These are phyloP conservation scores for Lochmaea capreae DNA, from an alignment of 2,888 invertebrate genomes.

Conservation along the genomic window DNA sequence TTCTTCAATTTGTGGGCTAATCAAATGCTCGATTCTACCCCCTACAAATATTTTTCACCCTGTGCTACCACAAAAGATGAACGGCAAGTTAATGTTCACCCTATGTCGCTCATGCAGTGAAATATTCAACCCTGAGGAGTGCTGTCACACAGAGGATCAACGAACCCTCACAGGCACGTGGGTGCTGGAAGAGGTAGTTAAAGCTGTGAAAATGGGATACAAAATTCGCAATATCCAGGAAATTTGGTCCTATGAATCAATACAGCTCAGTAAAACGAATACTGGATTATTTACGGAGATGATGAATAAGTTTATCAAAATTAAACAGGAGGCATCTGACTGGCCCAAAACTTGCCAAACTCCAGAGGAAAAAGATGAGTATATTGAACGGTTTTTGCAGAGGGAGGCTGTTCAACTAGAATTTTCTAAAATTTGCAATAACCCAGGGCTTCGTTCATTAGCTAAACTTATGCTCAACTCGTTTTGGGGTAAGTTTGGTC, in stretches of 20 bases:
- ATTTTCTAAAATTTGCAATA: conserved; percentile 37
- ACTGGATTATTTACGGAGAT: conserved; percentile 57
- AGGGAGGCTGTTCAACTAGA: conserved; percentile 49
- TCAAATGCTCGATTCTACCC: conserved; percentile 47
- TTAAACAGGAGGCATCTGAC: conserved; percentile 52
- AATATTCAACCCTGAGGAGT: too few relatives aligned
- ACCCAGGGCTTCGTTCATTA: conserved; percentile 39
- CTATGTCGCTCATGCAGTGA: too few relatives aligned
- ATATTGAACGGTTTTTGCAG: conserved; percentile 46
- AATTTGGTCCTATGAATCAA: conserved; percentile 31
- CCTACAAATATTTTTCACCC: conserved; percentile 47
- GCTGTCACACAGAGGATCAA: too few relatives aligned
- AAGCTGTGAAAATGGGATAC: conserved; percentile 57
- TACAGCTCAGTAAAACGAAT: conserved; percentile 49
- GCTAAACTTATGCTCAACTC: conserved; percentile 53
- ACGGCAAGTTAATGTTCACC: conserved; percentile 54
- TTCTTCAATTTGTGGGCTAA: conserved; percentile 32
- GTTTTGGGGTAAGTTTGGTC: conserved; percentile 49
- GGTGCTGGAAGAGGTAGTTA: conserved; percentile 53
- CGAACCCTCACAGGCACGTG: too few relatives aligned
- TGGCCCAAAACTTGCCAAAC: conserved; percentile 50
- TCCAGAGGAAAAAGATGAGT: conserved; percentile 43
- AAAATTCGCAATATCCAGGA: conserved; percentile 48
- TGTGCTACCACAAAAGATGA: conserved; percentile 43
- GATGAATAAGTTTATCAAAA: conserved; percentile 56